Evolutionary conservation across 1,140 invertebrate species (phyloP), one percentile per base, ranked within the genome.

Genomic region (Drosophila albomicans): DNA sequence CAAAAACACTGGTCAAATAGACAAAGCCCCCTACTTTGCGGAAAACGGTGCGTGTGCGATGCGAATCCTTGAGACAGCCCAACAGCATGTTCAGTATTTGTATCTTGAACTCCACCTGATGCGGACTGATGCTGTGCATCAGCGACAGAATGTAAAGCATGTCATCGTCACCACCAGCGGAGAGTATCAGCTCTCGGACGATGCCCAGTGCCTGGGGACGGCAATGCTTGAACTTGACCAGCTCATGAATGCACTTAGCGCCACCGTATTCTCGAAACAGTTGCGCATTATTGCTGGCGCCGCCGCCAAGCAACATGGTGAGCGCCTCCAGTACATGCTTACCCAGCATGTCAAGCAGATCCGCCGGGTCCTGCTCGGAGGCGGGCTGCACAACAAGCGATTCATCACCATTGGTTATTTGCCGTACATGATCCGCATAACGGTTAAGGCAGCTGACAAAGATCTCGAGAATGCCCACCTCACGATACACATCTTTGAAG

Each of bases 1-100:
- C 97, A 8, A 99, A 94, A 2, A 99, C 97, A 78, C 98, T 99
- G 93, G 99, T 98, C 0, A 99, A 96, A 92, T 99, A 99, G 0
- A 99, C 97, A 93, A 99, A 99, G 11, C 99, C 99, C 73, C 98
- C 98, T 81, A 98, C 98, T 94, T 99, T 99, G 78, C 99, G 95
- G 93, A 99, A 99, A 48, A 99, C 97, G 11, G 98, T 99, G 79
- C 99, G 95, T 5, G 98, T 98, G 73, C 98, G 95, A 93, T 99
- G 99, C 69, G 98, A 99, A 86, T 99, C 98, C 77, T 97, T 95
- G 43, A 99, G 94, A 87, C 98, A 98, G 64, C 95, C 95, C 46
- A 99, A 93, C 56, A 99, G 93, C 56, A 97, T 97, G 93, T 98
- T 98, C 13, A 99, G 93, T 92, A 99, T 98, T 88, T 98, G 96